Evolutionary conservation across 2,113 vertebrate species (phyloP), one percentile per base, ranked within the genome.

Genomic region (Labeo rohita): DNA sequence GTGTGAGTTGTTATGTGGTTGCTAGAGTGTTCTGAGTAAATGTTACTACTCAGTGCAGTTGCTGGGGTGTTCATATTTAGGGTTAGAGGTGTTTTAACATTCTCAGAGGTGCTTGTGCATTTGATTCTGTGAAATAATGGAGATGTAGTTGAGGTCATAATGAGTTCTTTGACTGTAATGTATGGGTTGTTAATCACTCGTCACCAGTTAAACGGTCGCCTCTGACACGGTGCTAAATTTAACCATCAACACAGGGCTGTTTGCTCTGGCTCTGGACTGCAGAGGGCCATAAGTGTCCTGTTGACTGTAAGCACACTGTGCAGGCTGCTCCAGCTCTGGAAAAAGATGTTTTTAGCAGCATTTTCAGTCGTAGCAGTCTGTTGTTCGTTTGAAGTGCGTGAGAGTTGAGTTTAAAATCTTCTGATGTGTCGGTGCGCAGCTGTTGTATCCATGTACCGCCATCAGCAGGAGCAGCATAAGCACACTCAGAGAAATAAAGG

Each of bases 341-440:
- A n/a, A 73, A 73, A 73, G 0, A 47, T 47, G 70, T 10, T 73
- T 73, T 73, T 47, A 73, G 70, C 39, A 47, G 8, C 21, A 18
- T 73, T 70, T 39, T 70, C 66, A 45, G 39, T 45, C 2, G 11
- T n/a, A 0, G 43, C 1, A 2, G 70, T 39, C 70, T 73, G 43
- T 73, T n/a, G 45, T 74, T 74, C 12, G 4, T 47, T 74, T 74
- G 10, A 74, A 74, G 45, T 23, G 45, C 47, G 9, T 49, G 21
- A 74, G 45, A 74, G 72, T 49, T 23, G 72, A 74, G 72, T 74
- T 23, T 23, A 13, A 49, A 74, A 74, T 74, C n/a, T 74, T 74
- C 43, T 74, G 72, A 47, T 23, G 43, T 2, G 3, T 74, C 21
- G 1, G 10, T 74, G 43, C 11, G 5, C 72, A 74, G 72, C 21